Evolutionary conservation across 1,140 invertebrate genomes (phyloP).

Genomic region (Hyphantria cunea): DNA sequence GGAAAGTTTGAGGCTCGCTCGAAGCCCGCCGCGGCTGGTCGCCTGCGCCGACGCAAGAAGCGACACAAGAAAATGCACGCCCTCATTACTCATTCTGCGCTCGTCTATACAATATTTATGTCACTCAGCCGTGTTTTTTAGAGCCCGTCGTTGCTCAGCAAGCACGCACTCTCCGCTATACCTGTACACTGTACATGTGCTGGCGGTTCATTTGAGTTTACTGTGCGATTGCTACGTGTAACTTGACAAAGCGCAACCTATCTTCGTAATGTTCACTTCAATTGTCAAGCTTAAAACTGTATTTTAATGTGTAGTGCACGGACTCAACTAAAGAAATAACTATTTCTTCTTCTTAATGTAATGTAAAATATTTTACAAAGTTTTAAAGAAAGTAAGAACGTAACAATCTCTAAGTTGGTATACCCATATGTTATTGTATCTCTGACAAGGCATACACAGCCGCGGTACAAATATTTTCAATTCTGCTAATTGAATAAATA

Average conservation of each 20-base stretch:
- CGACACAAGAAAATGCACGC: slow-evolving; percentile 49
- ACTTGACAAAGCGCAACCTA: neutral
- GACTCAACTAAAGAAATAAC: too few species aligned
- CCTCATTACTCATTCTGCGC: slow-evolving; percentile 66
- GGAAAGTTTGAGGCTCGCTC: neutral
- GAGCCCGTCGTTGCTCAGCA: slow-evolving; percentile 13
- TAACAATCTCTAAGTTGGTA: too few species aligned
- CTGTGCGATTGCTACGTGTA: neutral
- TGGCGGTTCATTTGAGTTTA: neutral
- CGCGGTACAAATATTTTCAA: too few species aligned
- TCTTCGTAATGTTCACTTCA: neutral
- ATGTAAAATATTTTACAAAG: too few species aligned
- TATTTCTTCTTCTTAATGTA: too few species aligned
- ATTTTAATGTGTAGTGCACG: too few species aligned
- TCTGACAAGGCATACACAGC: too few species aligned
- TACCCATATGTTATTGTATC: too few species aligned
- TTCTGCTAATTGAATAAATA: too few species aligned
- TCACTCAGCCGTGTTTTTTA: slow-evolving; percentile 59
- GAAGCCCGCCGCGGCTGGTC: neutral
- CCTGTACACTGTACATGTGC: neutral
- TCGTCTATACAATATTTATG: slow-evolving; percentile 76
- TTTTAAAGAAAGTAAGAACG: too few species aligned
- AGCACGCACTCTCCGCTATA: slow-evolving; percentile 8
- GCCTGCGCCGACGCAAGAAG: slow-evolving; percentile 5
- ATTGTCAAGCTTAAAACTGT: neutral